Evolutionary conservation across 2,113 vertebrate genomes (phyloP).

Genomic region (Etia nguti): DNA sequence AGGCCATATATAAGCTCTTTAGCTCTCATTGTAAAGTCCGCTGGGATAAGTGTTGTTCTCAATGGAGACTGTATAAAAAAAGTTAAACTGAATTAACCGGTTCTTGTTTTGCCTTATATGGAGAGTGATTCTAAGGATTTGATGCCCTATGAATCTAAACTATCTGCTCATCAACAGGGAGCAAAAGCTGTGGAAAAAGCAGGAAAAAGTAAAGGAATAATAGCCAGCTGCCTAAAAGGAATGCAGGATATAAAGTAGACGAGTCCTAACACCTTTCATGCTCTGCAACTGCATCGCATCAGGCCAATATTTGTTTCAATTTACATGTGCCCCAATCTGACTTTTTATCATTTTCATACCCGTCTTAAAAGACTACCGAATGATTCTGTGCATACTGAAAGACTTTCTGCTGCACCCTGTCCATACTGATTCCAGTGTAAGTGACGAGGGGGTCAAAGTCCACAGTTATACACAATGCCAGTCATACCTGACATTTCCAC

Average conservation of each 20-base stretch:
- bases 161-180: neutral
- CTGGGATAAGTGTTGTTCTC: neutral
- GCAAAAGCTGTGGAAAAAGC: neutral
- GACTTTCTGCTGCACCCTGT: neutral
- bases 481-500: neutral
- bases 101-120: neutral
- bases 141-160: neutral
- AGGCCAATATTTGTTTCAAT: neutral
- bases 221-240: neutral
- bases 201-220: neutral
- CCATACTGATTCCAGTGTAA: neutral
- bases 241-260: neutral
- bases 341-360: neutral
- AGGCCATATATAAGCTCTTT: neutral
- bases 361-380: neutral
- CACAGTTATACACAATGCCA: neutral
- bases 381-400: neutral
- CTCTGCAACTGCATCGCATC: neutral
- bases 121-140: neutral
- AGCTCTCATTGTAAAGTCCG: neutral
- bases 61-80: neutral
- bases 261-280: neutral
- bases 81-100: neutral
- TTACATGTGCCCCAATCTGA: neutral
- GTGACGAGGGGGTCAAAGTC: neutral